Conservation (phyloP, 2,797 vertebrate species). For the Catamblyrhynchus diadema region DNA sequence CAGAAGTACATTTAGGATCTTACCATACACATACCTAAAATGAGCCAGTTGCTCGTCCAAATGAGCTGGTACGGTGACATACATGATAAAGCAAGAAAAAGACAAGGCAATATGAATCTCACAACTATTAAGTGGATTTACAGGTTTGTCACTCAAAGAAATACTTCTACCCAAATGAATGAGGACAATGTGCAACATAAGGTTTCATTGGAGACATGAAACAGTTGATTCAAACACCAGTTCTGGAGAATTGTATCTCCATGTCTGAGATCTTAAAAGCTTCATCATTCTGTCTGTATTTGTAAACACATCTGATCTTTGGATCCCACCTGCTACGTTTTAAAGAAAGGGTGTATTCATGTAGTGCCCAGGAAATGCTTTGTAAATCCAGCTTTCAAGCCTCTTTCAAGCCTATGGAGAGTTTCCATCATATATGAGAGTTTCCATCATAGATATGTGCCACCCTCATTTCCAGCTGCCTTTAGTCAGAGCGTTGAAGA, state of each 20-base stretch:
- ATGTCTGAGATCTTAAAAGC: neutral
- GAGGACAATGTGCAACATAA: neutral
- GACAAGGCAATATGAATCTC: neutral
- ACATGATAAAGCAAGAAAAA: neutral
- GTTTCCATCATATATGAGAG: neutral
- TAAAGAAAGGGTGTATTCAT: neutral
- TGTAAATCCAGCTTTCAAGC: neutral
- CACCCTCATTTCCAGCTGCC: conserved; percentile 15
- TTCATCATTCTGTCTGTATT: neutral
- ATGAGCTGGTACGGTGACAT: neutral
- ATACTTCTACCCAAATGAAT: neutral
- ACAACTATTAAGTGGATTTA: neutral
- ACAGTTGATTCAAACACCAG: neutral
- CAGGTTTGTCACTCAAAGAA: neutral
- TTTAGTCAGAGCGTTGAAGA: neutral
- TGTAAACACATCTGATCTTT: neutral
- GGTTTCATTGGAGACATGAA: neutral
- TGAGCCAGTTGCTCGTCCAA: neutral
- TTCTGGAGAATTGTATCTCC: neutral
- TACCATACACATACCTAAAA: neutral
- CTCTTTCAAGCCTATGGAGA: neutral
- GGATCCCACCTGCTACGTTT: neutral
- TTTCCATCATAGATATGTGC: conserved; percentile 9
- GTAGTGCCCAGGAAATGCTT: neutral
- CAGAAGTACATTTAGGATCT: neutral